Percentiles rank a stretch among this genome's conserved stretches.
These are phyloP conservation scores for Frankliniella intonsa DNA, from an alignment of 2,888 invertebrate genomes.

Conservation along the genomic window DNA sequence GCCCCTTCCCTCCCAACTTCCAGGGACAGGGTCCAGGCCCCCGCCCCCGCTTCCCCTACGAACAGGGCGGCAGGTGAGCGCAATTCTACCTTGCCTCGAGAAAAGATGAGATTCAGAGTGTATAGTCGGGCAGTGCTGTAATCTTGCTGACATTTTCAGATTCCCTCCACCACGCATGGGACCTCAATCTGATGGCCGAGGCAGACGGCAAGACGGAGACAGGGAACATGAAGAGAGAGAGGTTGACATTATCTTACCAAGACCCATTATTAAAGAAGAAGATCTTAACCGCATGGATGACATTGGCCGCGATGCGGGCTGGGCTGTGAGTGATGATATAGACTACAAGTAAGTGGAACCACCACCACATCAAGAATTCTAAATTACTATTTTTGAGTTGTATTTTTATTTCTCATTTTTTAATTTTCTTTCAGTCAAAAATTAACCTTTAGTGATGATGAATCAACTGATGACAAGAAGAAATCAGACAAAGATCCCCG, in stretches of 20 bases:
- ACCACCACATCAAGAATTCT: no score
- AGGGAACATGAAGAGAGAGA: constrained; percentile 32
- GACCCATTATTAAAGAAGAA: constrained; percentile 89
- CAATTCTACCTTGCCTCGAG: no score
- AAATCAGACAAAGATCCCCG: constrained; percentile 42
- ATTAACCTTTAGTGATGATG: constrained; percentile 90
- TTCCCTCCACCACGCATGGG: constrained; percentile 38
- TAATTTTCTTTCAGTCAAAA: constrained; percentile 62
- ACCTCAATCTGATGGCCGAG: constrained; percentile 30
- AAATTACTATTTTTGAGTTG: background rate
- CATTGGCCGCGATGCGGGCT: constrained; percentile 81
- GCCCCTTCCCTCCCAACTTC: constrained; percentile 46
- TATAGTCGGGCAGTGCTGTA: no score
- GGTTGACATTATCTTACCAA: constrained; percentile 53
- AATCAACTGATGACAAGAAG: constrained; percentile 48
- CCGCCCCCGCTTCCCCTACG: constrained; percentile 46
- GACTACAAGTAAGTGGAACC: constrained; percentile 70
- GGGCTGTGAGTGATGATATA: constrained; percentile 89
- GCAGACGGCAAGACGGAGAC: constrained; percentile 38
- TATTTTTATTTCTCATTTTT: constrained; percentile 30
- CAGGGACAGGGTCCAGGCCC: constrained; percentile 44
- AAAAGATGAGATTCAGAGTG: no score
- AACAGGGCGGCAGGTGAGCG: constrained; percentile 39
- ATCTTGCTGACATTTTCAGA: no score
- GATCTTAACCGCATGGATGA: constrained; percentile 89